Base-by-base conservation (phyloP, 2,797 vertebrate species). In the Ataeniobius toweri region DNA sequence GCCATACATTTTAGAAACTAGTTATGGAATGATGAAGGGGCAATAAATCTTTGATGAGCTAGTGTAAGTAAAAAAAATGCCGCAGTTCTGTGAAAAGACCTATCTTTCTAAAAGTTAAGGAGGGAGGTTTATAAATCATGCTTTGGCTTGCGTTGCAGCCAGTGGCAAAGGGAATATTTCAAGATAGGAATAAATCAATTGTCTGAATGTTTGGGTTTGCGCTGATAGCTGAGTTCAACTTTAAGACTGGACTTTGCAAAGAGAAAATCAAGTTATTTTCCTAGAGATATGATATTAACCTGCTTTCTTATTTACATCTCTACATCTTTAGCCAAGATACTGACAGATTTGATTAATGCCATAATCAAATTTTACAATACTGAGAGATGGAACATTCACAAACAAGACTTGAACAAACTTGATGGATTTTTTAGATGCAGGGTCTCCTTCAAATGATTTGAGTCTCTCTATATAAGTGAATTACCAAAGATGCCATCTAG, bases 111-210 rank as follows among this genome's bases (percentile, higher is more conserved):
- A 41, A 31, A 41, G 28, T 61, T 50, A 63, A 79, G 26, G 7
- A 48, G 14, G 12, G 26, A 24, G n/a, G 70, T 69, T 55, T 46
- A 79, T 58, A 44, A 24, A 67, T 79, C 51, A 73, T 56, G 51
- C 8, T 48, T 61, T 51, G 44, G 44, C 2, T 31, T 77, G 13
- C 36, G 5, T n/a, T 77, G 26, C 22, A 1, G 22, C 36, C 31
- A 50, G 9, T 46, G n/a, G 39, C 16, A 44, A 14, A 69, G 65
- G 56, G 56, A 59, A 77, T 61, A 77, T 70, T 48, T 55, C 41
- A 61, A 12, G n/a, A 61, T 28, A 48, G 41, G 16, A 61, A 28
- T 74, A 28, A n/a, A 74, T 74, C 46, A 61, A 58, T 56, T 59
- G 58, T 74, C 56, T 74, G 44, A 69, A 46, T n/a, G 41, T 69